Evolutionary conservation across 2,888 invertebrate species (phyloP), one percentile per base, ranked within the genome.

Genomic region (Mythimna loreyi): DNA sequence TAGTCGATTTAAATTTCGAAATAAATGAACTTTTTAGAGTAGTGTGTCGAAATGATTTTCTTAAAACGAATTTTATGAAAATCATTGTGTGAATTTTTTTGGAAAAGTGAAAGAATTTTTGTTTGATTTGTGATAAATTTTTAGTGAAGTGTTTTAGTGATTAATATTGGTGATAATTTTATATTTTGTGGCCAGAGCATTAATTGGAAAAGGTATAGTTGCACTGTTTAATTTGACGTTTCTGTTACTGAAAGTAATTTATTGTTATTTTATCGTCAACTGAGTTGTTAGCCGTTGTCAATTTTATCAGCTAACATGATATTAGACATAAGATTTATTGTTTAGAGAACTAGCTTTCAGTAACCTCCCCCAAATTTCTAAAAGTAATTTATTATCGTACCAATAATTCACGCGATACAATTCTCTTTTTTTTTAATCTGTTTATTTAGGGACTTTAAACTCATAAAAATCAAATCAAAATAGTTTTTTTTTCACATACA

Each of bases 101-200:
- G 19, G 1, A 16, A 53, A 43, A 52, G 45, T 62, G 43, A 21
- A 25, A 49, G 47, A 64, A 36, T 52, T 30, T 21, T 53, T 47
- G 13, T 53, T 52, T 55, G 1, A 0, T 33, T 1, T 40, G 49
- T 40, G n/a, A 55, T 36, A 4, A n/a, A 49, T 47, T 43, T 9
- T 19, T 19, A 1, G 62, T 75, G 50, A 9, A 53, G 52, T 78
- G 79, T 64, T 59, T 56, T 59, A 40, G 63, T 71, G 64, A 57
- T 33, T 40, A 25, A 33, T 21, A 28, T 25, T 49, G 9, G 43
- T 58, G 75, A 13, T 11, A 28, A 7, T 23, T 43, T 47, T 7
- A 61, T 28, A 57, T 47, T 43, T 25, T 58, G 47, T 50, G 72
- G 40, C 49, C n/a, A 5, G 23, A 23, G 36, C 3, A 21, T 25